Evolutionary conservation across 2,888 invertebrate species (phyloP), one percentile per base, ranked within the genome.

Genomic region (Spialia ferax): DNA sequence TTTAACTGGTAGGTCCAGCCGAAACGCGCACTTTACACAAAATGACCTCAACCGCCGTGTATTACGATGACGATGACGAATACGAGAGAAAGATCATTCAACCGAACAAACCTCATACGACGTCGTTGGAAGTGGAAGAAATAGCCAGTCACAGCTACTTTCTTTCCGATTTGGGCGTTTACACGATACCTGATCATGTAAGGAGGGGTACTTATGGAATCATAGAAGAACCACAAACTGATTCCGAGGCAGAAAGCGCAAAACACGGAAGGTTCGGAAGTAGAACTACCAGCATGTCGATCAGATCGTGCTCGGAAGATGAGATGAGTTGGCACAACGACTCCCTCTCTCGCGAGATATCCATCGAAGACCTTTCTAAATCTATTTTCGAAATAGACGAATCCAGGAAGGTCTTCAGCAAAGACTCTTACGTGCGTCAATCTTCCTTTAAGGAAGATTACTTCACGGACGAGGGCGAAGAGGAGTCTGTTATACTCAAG

Each of bases 11-110:
- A 96, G 95, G 95, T 95, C 95, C 95, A 75, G 95, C 95, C 74
- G 95, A 95, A 94, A 94, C 94, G 77, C 95, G 94, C 86, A 94
- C 95, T 75, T 94, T 95, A 86, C 95, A 95, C 93, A 95, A 95
- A 94, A 95, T 95, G 94, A 95, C 94, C 62, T 93, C 95, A 63
- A 95, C 94, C 56, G 93, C 95, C 70, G 93, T 95, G 70, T 94
- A 94, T 85, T 95, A 94, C 77, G 95, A 95, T 75, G 94, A 94
- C 77, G 95, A 95, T 77, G 94, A 94, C 77, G 80, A 79, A 69
- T 79, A 75, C 71, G 75, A 79, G 70, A 86, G 80, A 83, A 91
- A 86, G 75, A 78, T 94, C 54, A 87, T 94, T 62, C 81, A 81
- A 74, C 94, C 94, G 3, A 94, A 89, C 67, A 86, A 87, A 78